Percentiles rank a stretch among this genome's conserved stretches.
These are phyloP conservation scores for Fragum whitleyi DNA, from an alignment of 2,888 invertebrate genomes.

Conservation along the genomic window DNA sequence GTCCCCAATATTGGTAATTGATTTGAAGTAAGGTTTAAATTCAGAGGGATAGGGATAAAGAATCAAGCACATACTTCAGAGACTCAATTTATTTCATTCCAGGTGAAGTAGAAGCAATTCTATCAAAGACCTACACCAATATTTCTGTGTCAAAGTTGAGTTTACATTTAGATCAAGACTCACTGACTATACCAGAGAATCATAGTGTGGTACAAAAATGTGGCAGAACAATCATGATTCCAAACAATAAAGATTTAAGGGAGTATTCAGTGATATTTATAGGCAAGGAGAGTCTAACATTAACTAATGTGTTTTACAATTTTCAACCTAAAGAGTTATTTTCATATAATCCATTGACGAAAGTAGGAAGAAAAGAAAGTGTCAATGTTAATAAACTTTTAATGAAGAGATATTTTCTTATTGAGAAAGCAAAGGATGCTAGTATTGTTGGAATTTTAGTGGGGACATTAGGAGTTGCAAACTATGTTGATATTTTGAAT, in stretches of 20 bases:
- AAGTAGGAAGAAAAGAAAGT: constrained; percentile 67
- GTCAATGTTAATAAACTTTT: constrained; percentile 88
- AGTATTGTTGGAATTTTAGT: constrained; percentile 94
- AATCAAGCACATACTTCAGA: background rate
- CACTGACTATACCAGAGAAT: background rate
- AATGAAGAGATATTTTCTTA: constrained; percentile 92
- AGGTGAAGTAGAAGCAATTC: constrained; percentile 37
- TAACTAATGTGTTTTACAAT: constrained; percentile 88
- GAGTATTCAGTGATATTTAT: constrained; percentile 89
- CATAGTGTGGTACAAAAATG: constrained; percentile 40
- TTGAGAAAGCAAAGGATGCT: constrained; percentile 97
- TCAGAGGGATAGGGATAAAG: too few species aligned
- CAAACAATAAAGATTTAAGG: constrained; percentile 78
- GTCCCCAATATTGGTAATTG: too few species aligned
- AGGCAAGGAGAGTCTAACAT: constrained; percentile 89
- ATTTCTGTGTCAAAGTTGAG: constrained; percentile 46
- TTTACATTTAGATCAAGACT: background rate
- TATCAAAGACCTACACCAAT: constrained; percentile 40
- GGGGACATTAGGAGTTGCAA: constrained; percentile 94
- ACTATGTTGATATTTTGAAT: constrained; percentile 90
- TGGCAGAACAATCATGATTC: constrained; percentile 72
- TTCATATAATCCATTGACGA: constrained; percentile 83
- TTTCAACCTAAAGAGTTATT: constrained; percentile 83
- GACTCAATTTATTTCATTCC: constrained; percentile 25
- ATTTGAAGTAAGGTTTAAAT: too few species aligned